These are phyloP conservation scores for Naja naja DNA, from an alignment of 2,113 vertebrate genomes.

Conservation along the genomic window DNA sequence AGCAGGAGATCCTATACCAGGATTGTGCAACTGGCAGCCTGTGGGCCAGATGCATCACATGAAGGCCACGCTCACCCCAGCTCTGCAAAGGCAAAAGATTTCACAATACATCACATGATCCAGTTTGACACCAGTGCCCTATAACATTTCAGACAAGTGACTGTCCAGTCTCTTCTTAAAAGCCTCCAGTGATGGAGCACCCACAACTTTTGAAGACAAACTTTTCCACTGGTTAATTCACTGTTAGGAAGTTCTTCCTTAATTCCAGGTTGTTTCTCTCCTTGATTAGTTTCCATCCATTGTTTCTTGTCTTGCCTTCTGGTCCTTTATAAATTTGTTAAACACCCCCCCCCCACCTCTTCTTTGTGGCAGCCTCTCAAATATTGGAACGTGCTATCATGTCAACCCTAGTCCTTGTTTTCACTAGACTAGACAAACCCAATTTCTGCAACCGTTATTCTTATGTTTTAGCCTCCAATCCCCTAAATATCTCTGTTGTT, in stretches of 20 bases:
- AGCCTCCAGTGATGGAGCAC: neutral
- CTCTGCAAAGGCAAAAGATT: no score
- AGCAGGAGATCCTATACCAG: neutral
- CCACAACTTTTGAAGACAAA: neutral
- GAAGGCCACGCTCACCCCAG: no score
- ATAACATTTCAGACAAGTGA: neutral
- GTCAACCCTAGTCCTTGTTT: neutral
- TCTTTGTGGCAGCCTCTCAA: neutral
- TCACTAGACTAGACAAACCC: no score
- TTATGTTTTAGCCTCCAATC: no score
- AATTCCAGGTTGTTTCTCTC: neutral
- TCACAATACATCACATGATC: no score
- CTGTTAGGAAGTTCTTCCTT: neutral
- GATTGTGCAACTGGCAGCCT: no score
- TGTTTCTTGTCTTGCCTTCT: neutral
- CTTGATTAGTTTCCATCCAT: neutral
- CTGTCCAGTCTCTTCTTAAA: neutral
- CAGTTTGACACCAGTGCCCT: no score
- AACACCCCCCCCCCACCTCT: no score
- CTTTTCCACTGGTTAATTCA: neutral
- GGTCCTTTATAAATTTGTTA: no score
- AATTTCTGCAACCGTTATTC: no score
- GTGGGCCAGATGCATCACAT: no score
- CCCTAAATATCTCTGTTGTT: no score
- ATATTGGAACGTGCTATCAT: neutral